These are phyloP conservation scores for human (Homo sapiens) DNA, from an alignment of 2,113 vertebrate species.

Conservation along the genomic window DNA sequence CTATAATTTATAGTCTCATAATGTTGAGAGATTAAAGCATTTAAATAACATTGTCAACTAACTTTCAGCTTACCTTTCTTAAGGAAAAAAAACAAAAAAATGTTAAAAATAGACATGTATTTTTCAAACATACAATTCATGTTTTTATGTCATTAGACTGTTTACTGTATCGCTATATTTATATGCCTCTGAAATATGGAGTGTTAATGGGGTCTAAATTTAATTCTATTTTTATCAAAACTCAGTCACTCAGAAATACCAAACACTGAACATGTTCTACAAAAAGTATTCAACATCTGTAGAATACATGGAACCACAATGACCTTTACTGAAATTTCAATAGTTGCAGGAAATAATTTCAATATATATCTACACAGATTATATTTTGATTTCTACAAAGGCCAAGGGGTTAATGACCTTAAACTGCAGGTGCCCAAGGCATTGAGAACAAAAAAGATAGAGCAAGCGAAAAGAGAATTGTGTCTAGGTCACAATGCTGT, in stretches of 20 bases:
- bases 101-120: neutral
- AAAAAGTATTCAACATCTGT: neutral
- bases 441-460: neutral
- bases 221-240: slow-evolving; percentile 1
- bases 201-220: neutral
- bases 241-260: neutral
- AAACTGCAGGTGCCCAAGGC: neutral
- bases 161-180: neutral
- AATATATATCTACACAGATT: neutral
- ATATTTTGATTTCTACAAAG: slow-evolving; percentile 28
- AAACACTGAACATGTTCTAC: neutral
- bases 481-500: neutral
- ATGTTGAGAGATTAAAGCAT: neutral
- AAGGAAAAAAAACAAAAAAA: neutral
- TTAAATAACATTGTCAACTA: slow-evolving; percentile 10
- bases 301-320: neutral
- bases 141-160: neutral
- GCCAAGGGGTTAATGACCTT: neutral
- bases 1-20: neutral
- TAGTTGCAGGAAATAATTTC: neutral
- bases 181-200: neutral
- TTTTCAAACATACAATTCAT: neutral
- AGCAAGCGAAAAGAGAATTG: neutral
- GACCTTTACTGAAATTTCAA: neutral
- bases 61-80: neutral